Percentiles rank a stretch among this genome's conserved stretches.
phyloP scores from a whole-genome alignment of 2,888 invertebrate genomes.

The Stratiomys singularior region DNA sequence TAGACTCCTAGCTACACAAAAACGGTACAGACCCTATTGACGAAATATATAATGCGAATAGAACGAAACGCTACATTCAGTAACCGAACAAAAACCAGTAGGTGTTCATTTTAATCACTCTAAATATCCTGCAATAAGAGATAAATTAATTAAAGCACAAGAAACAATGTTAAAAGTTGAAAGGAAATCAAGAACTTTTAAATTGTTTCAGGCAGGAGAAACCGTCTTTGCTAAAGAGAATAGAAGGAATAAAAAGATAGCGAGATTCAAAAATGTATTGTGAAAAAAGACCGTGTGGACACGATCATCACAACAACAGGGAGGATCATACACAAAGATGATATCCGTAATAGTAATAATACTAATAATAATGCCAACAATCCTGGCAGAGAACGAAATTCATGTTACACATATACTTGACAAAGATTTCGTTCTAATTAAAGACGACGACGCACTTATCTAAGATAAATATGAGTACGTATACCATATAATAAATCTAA shows the following conservation, averaged over 20 bases:
- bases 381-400: background rate
- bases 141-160: background rate
- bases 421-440: conserved; percentile 6
- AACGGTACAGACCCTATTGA: background rate
- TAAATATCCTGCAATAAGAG: background rate
- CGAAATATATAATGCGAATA: background rate
- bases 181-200: background rate
- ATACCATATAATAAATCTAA: background rate
- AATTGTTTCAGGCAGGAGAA: background rate
- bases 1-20: background rate
- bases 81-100: background rate
- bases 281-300: conserved; percentile 7
- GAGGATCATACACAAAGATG: background rate
- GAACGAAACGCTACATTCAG: background rate
- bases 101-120: background rate
- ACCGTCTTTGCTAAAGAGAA: background rate
- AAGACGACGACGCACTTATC: background rate
- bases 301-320: background rate
- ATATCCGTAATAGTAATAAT: conserved; percentile 52
- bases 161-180: background rate
- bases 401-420: background rate
- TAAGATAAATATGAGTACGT: background rate
- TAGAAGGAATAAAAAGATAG: background rate
- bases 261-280: background rate
- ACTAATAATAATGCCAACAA: background rate